Evolutionary conservation across 2,113 vertebrate genomes (phyloP).

Genomic region (Mola mola): DNA sequence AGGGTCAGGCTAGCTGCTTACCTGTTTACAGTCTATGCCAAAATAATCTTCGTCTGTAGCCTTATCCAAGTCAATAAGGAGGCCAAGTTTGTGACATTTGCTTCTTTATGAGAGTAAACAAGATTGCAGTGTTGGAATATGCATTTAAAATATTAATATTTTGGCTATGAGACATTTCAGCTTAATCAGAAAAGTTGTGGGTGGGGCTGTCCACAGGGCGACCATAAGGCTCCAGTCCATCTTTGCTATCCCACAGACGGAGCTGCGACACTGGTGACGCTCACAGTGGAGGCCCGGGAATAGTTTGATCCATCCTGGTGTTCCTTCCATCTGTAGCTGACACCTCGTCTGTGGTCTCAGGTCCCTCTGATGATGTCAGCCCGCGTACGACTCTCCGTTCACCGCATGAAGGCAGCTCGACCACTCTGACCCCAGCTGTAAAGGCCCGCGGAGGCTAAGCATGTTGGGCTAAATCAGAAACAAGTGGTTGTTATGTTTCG

Average conservation of each 20-base stretch:
- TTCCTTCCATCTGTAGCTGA: constrained; percentile 63
- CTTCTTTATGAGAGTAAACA: too few relatives aligned
- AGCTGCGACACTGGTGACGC: constrained; percentile 27
- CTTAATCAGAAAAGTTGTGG: constrained; percentile 1
- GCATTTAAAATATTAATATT: background rate
- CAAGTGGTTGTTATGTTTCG: constrained; percentile 46
- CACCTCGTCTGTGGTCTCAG: constrained; percentile 52
- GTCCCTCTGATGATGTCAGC: constrained; percentile 65
- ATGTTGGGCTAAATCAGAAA: constrained; percentile 45
- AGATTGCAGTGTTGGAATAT: background rate
- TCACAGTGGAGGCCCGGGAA: constrained; percentile 37
- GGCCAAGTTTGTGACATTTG: too few relatives aligned
- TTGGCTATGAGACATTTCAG: constrained; percentile 9
- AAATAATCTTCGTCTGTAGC: too few relatives aligned
- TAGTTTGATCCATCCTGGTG: constrained; percentile 73
- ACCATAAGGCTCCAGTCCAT: constrained; percentile 36
- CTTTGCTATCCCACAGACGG: constrained; percentile 29
- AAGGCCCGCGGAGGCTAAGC: constrained; percentile 15
- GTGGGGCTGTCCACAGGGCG: constrained; percentile 33
- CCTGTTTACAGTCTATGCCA: too few relatives aligned
- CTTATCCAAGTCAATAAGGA: too few relatives aligned
- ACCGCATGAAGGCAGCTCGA: constrained; percentile 60
- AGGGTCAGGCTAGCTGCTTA: too few relatives aligned
- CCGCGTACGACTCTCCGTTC: constrained; percentile 36
- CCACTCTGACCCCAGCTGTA: constrained; percentile 44